phyloP scores from a whole-genome alignment of 1,140 invertebrate species.

The Pemphigus obesinymphae region DNA sequence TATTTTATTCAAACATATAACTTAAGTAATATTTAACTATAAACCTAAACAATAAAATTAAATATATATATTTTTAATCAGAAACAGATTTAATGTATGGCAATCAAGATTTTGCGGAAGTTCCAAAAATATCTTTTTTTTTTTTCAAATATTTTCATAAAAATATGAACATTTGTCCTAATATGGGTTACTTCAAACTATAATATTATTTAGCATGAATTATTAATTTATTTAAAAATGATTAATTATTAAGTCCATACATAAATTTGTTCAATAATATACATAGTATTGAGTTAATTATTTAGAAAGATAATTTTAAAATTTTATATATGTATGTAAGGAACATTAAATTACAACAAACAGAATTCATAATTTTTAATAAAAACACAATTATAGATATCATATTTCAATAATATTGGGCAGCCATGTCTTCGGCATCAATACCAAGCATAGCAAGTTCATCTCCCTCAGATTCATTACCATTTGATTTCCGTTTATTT shows the following conservation, averaged over 20 bases:
- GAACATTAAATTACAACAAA: not conserved
- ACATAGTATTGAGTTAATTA: not conserved
- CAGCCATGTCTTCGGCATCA: conserved; percentile 63
- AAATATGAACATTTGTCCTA: too few relatives aligned
- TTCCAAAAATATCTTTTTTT: too few relatives aligned
- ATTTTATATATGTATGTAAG: not conserved
- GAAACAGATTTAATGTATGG: too few relatives aligned
- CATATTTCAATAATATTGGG: conserved; percentile 51
- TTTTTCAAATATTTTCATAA: too few relatives aligned
- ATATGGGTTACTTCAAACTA: too few relatives aligned
- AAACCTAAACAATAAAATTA: too few relatives aligned
- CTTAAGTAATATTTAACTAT: too few relatives aligned
- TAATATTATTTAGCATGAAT: not conserved
- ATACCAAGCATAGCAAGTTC: conserved; percentile 66
- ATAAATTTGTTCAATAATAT: not conserved
- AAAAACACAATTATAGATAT: not conserved
- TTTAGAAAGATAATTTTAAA: not conserved
- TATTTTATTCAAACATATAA: too few relatives aligned
- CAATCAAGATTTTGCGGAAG: too few relatives aligned
- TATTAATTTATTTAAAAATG: not conserved
- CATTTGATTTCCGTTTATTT: conserved; percentile 28
- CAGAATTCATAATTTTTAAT: not conserved
- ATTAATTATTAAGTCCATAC: not conserved
- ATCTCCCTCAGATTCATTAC: conserved; percentile 56
- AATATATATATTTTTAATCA: too few relatives aligned